Percentiles rank a stretch among this genome's conserved stretches.
phyloP scores from a whole-genome alignment of 2,113 vertebrate genomes.

The Melospiza georgiana region DNA sequence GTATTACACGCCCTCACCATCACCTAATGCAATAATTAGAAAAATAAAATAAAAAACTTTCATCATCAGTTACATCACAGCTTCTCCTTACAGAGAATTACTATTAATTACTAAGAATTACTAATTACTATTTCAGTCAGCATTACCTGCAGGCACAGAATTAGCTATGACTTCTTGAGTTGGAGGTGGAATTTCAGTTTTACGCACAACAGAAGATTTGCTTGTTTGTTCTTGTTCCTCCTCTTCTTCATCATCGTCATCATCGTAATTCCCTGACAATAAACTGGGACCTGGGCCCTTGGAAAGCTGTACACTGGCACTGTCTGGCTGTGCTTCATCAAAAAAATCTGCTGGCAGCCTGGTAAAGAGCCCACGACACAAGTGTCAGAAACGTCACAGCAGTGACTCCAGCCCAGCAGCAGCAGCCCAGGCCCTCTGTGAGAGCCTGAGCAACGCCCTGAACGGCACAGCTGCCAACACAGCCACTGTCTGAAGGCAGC shows the following conservation, averaged over 20 bases:
- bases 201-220: background rate
- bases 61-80: background rate
- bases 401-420: background rate
- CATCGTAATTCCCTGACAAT: constrained; percentile 80
- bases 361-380: background rate
- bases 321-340: constrained; percentile 48
- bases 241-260: constrained; percentile 70
- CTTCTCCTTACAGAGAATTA: background rate
- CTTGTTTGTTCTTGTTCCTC: constrained; percentile 13
- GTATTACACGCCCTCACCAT: background rate
- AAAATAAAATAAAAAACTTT: background rate
- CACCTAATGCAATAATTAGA: background rate
- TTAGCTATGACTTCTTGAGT: constrained; percentile 8
- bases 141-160: constrained; percentile 64
- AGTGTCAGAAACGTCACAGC: background rate
- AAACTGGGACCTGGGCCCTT: constrained; percentile 73
- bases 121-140: background rate
- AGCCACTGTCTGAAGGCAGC: background rate
- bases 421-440: background rate
- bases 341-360: constrained; percentile 76
- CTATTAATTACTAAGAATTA: background rate
- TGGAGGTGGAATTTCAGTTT: constrained; percentile 42
- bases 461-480: background rate
- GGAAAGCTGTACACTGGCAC: background rate
- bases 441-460: background rate